Evolutionary conservation across 2,888 invertebrate species (phyloP).

Genomic region (Leptopilina syphax): DNA sequence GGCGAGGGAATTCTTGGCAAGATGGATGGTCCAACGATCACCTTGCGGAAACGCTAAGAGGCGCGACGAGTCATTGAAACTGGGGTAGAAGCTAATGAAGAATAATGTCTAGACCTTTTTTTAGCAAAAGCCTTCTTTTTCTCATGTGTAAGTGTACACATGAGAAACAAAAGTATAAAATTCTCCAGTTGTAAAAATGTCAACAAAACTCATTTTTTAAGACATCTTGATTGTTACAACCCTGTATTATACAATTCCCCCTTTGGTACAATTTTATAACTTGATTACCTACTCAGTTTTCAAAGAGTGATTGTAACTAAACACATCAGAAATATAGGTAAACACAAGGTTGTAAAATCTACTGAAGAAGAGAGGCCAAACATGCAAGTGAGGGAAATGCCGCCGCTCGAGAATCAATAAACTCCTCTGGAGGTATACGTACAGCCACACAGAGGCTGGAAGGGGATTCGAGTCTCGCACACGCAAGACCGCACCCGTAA

Average conservation of each 20-base stretch:
- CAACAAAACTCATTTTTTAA: background rate
- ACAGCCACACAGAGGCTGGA: constrained; percentile 51
- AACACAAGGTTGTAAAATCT: constrained; percentile 25
- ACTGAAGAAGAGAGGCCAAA: constrained; percentile 5
- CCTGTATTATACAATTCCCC: background rate
- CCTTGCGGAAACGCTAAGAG: constrained; percentile 71
- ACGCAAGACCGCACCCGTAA: constrained; percentile 74
- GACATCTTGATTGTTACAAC: constrained; percentile 16
- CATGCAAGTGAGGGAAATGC: constrained; percentile 62
- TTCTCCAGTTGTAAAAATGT: background rate
- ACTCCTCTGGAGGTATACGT: constrained; percentile 60
- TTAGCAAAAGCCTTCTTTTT: too few species aligned
- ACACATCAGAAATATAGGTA: constrained; percentile 1
- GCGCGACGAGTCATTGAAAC: constrained; percentile 75
- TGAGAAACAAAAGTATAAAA: too few species aligned
- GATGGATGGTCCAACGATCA: constrained; percentile 71
- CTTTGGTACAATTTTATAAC: background rate
- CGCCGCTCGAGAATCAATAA: constrained; percentile 74
- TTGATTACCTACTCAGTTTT: constrained; percentile 33
- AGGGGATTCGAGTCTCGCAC: constrained; percentile 62
- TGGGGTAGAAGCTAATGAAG: constrained; percentile 71
- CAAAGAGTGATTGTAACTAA: constrained; percentile 31
- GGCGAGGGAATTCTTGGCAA: constrained; percentile 57
- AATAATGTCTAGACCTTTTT: constrained; percentile 63
- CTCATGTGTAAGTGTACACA: background rate